A percentile compares a stretch with the other conserved stretches of the same genome.
Conservation (phyloP, 2,113 vertebrate genomes). For the Zosterops japonicus region DNA sequence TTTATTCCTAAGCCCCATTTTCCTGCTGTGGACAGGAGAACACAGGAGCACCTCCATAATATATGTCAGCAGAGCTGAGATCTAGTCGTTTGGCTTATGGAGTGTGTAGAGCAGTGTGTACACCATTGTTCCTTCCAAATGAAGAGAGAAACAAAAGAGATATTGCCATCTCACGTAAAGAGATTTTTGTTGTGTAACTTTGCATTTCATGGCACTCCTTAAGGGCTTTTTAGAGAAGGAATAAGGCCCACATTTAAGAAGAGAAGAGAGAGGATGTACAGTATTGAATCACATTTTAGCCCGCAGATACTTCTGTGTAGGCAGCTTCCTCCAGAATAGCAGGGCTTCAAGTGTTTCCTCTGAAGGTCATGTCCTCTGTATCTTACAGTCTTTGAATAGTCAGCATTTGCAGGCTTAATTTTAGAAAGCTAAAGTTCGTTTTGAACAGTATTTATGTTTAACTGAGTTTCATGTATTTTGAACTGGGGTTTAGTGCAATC, state of each 20-base stretch:
- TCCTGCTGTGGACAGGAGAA: background rate
- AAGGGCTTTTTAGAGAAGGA: background rate
- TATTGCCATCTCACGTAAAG: background rate
- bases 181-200: background rate
- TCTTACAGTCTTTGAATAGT: background rate
- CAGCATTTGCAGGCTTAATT: background rate
- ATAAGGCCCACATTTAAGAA: background rate
- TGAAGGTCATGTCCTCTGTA: background rate
- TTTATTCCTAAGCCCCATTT: background rate
- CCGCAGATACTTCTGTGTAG: background rate
- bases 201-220: accelerated
- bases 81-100: background rate
- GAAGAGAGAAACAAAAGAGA: background rate
- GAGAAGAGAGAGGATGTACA: background rate
- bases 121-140: background rate
- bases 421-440: background rate
- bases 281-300: background rate
- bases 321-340: background rate
- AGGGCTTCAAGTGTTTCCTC: background rate
- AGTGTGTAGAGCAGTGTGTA: background rate
- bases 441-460: background rate
- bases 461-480: background rate
- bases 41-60: background rate
- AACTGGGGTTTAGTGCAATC: background rate
- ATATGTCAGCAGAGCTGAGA: background rate